Evolutionary conservation across 2,113 vertebrate genomes (phyloP), one percentile per base, ranked within the genome.

Genomic region (Labeo rohita): DNA sequence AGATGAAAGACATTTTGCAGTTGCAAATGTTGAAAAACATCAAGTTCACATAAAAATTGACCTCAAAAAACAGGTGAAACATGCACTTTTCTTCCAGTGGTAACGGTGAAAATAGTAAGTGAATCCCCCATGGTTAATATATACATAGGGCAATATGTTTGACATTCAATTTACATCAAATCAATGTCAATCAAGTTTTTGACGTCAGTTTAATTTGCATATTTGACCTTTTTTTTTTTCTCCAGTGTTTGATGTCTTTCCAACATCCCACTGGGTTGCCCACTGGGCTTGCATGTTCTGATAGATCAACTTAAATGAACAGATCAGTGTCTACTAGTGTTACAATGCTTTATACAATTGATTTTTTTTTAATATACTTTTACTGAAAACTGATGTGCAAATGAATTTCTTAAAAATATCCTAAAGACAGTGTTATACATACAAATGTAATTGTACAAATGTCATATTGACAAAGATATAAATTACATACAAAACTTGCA

Each of bases 401-500:
- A 52, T 15, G 47, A 6, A 28, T 50, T 75, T 15, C 47, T 76
- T 47, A 52, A 76, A 76, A 76, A 76, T 28, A 75, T 10, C 43
- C 39, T n/a, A 21, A 73, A 73, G 70, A 73, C 70, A 28, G 10
- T 65, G 23, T 23, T n/a, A 10, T 45, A 45, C 70, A 73, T 73
- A 45, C 45, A 43, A 11, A 39, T 72, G 11, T 73, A n/a, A 45
- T 73, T 73, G 70, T n/a, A 73, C 4, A 73, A 73, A 45, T n/a
- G 18, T 45, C 34, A 73, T 39, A 45, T 11, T 72, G 68, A 10
- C 39, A 72, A 45, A 73, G 10, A 73, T 12, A 45, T 45, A 11
- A 72, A 72, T 43, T 72, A 45, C 39, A 72, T 73, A 45, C 70
- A 73, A 43, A 43, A 72, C 68, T 72, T 36, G 34, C 34, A 43